Percentiles rank a stretch among this genome's conserved stretches.
Conservation (phyloP, 2,113 vertebrate genomes). For the Gorsachius goisagi region DNA sequence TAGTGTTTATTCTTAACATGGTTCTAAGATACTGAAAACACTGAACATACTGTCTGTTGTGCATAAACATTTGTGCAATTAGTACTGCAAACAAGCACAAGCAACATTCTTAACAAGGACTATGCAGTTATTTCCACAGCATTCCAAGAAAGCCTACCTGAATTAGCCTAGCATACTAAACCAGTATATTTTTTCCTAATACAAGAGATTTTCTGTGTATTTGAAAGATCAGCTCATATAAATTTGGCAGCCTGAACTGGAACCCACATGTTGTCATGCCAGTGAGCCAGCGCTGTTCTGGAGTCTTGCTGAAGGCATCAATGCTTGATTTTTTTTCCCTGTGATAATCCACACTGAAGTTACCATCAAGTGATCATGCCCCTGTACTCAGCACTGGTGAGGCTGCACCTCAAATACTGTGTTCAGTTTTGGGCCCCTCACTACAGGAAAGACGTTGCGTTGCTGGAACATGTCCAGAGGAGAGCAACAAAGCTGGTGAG, state of each 20-base stretch:
- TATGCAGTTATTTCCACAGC: background rate
- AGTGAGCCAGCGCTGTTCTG: background rate
- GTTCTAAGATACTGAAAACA: constrained; percentile 13
- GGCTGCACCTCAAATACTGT: too few relatives aligned
- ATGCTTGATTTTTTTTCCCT: background rate
- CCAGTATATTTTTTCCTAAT: background rate
- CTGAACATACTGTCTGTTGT: background rate
- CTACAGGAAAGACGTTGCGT: too few relatives aligned
- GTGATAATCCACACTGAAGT: background rate
- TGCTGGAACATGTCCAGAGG: too few relatives aligned
- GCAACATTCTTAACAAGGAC: background rate
- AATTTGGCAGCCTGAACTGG: background rate
- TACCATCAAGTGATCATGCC: background rate
- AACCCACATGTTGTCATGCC: background rate
- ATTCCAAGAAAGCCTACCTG: background rate
- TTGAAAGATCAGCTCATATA: background rate
- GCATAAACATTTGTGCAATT: constrained; percentile 25
- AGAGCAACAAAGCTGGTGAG: too few relatives aligned
- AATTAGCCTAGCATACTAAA: background rate
- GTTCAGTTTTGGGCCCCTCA: too few relatives aligned
- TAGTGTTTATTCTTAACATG: constrained; percentile 27
- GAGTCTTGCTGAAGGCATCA: background rate
- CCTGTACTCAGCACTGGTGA: too few relatives aligned
- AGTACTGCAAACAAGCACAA: background rate
- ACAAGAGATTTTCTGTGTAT: background rate